phyloP scores from a whole-genome alignment of 2,797 vertebrate genomes.

The Varecia variegata region DNA sequence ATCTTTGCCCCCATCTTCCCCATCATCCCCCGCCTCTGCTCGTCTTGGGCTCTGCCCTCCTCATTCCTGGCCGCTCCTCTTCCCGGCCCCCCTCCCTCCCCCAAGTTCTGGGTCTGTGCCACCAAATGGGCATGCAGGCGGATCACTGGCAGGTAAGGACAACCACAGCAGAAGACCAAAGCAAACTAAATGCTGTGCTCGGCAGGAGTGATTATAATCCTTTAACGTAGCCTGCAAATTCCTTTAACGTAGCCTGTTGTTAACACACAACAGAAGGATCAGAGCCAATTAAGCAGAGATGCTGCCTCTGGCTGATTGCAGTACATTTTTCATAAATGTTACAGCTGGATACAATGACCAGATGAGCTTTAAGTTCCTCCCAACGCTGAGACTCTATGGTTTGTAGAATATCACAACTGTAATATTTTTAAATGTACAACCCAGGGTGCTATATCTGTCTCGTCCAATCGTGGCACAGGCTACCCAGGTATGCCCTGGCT shows the following conservation, averaged over 20 bases:
- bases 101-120: background rate
- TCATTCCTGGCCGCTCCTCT: background rate
- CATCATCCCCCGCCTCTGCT: background rate
- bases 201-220: background rate
- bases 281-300: constrained; percentile 24
- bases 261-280: background rate
- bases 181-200: background rate
- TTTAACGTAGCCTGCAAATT: constrained; percentile 27
- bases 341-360: constrained; percentile 49
- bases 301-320: constrained; percentile 35
- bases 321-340: constrained; percentile 58
- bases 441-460: background rate
- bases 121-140: background rate
- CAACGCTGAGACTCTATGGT: background rate
- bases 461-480: background rate
- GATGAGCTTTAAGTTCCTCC: background rate
- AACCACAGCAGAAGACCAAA: background rate
- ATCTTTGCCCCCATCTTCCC: background rate
- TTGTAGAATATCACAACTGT: constrained; percentile 11
- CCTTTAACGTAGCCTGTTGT: background rate
- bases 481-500: background rate
- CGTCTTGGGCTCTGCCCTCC: background rate
- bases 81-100: background rate
- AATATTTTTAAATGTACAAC: background rate
- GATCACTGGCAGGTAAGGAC: background rate